Evolutionary conservation across 1,140 invertebrate genomes (phyloP), one percentile per base, ranked within the genome.

Genomic region (Linepithema humile): DNA sequence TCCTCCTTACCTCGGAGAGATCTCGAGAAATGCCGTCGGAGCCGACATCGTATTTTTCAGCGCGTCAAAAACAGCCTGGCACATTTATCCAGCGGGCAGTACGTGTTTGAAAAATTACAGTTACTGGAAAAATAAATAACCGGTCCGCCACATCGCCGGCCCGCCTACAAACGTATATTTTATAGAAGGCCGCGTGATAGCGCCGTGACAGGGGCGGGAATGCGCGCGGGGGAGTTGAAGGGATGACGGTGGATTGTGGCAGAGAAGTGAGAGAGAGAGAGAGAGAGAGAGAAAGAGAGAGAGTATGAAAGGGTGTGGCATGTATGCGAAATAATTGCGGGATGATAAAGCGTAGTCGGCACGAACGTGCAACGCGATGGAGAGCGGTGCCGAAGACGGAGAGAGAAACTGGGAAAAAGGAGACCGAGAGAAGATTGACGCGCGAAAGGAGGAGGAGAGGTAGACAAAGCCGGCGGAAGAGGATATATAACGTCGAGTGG

Each of bases 121-220:
- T 92, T 92, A 88, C 92, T 85, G 59, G 89, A 87, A 89, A 93
- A 92, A 93, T 92, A 93, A 93, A 92, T 92, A 93, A 92, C 87
- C 86, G 64, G 64, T n/a, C 85, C 80, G 86, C 62, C 74, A 82
- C 86, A 77, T 32, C 82, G 83, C 53, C 75, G 84, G 84, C 40
- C 88, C 89, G 78, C 90, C 86, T 89, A 90, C 86, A 78, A 88
- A 86, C 85, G 75, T 91, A 91, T 91, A 91, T 90, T 91, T 91
- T 90, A 86, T 86, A 87, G 74, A 89, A 83, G 82, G 53, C 77
- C 50, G 78, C 29, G 65, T 62, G 73, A 89, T 86, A 86, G 75
- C 40, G 80, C 65, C 29, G 29, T 10, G 50, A 43, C 59, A 78
- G 40, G 73, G 45, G n/a, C 20, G 29, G 26, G 55, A 17, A 9